Base-by-base conservation (phyloP, 2,797 vertebrate species). In the Lepilemur ruficaudatus region DNA sequence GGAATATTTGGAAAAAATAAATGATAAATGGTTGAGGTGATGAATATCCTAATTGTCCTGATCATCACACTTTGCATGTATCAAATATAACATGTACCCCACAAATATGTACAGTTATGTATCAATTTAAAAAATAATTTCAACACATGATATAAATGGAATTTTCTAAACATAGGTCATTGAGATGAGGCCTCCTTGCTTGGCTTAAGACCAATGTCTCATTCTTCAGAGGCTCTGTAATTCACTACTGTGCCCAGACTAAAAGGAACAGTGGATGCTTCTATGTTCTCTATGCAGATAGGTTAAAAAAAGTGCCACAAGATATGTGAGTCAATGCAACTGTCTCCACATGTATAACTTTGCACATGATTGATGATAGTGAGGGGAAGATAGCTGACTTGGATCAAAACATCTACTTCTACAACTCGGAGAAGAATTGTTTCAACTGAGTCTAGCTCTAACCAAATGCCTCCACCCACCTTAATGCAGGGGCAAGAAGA, bases 261-360 rank as follows among this genome's bases (percentile, higher is more conserved):
- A 3, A 46, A 52, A 20, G 11, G 38, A 55, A 28, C 1, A 0
- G 17, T 0, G 15, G 17, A 20, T 32, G 7, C 7, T 17, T 52
- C 52, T 3, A 11, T 2, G 23, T 13, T 4, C 6, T 48, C 41
- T 15, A 4, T 1, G 1, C 3, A 73, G 23, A n/a, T 0, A 57
- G 14, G 7, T 18, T 57, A 52, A 17, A 35, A 67, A 57, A 35
- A n/a, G n/a, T 38, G 20, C 20, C 23, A 25, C 59, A 35, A 57
- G 55, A 38, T 4, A 18, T 0, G 2, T 6, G 41, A 65, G 14
- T 67, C 25, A 57, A 14, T 41, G n/a, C 20, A 10, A 13, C 1
- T 28, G 32, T 67, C 23, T 75, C 63, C n/a, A 4, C 1, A 30
- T 52, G 38, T 52, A 73, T 35, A 81, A 32, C 9, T 73, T 28